Evolutionary conservation across 2,888 invertebrate genomes (phyloP).

Genomic region (Andrena bucephala): DNA sequence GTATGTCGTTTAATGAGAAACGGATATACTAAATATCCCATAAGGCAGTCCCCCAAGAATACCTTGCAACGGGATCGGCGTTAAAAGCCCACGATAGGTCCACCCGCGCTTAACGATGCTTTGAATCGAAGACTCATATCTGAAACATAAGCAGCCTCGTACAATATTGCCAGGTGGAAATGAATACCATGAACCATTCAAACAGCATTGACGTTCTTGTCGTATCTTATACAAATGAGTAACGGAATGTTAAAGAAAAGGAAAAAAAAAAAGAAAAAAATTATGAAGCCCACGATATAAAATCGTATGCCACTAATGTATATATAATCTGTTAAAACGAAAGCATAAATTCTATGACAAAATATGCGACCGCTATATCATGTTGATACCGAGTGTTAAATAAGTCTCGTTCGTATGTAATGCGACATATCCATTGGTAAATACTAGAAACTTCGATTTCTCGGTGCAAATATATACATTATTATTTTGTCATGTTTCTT

Average conservation of each 20-base stretch:
- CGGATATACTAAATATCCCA: conserved; percentile 80
- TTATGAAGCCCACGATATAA: conserved; percentile 32
- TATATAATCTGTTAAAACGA: conserved; percentile 21
- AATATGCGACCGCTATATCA: not conserved
- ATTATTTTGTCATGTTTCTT: conserved; percentile 52
- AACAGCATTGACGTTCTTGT: conserved; percentile 72
- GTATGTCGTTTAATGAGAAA: conserved; percentile 59
- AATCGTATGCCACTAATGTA: conserved; percentile 21
- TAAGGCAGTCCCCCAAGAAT: conserved; percentile 84
- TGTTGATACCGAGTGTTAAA: conserved; percentile 44
- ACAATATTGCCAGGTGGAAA: conserved; percentile 78
- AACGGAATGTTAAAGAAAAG: conserved; percentile 50
- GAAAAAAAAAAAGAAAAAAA: conserved; percentile 31
- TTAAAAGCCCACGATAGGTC: conserved; percentile 83
- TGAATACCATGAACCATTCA: conserved; percentile 72
- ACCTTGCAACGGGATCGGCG: conserved; percentile 85
- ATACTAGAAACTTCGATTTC: conserved; percentile 54
- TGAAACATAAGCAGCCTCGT: conserved; percentile 85
- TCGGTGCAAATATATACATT: conserved; percentile 65
- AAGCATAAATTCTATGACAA: conserved; percentile 19
- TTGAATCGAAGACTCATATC: conserved; percentile 83
- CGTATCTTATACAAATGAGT: conserved; percentile 55
- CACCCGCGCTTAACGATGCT: conserved; percentile 82
- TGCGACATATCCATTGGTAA: conserved; percentile 30
- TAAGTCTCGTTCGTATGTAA: conserved; percentile 32